Percentiles rank a stretch among this genome's conserved stretches.
Evolutionary conservation across 2,113 vertebrate genomes (phyloP).

Genomic region (Pao palembangensis): DNA sequence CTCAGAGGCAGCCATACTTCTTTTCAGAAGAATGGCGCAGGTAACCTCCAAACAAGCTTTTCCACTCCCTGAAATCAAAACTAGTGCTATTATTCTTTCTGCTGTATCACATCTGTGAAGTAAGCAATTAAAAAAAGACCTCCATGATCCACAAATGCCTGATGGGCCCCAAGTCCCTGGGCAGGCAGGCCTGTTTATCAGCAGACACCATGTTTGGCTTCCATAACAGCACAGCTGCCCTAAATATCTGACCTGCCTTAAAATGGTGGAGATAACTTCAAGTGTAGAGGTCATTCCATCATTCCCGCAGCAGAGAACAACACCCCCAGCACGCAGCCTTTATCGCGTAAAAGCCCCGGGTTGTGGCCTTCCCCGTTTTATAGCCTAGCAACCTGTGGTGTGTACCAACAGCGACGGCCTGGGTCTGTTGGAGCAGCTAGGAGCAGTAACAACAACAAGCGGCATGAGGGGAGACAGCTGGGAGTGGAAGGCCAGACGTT

Average conservation of each 20-base stretch:
- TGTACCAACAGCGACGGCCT: constrained; percentile 54
- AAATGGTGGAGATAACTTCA: constrained; percentile 22
- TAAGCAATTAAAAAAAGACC: no score
- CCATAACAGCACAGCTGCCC: no score
- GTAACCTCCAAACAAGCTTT: neutral
- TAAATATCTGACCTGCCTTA: constrained; percentile 16
- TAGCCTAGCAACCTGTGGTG: constrained; percentile 63
- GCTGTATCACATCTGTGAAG: neutral
- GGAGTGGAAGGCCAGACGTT: constrained; percentile 16
- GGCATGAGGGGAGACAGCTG: constrained; percentile 63
- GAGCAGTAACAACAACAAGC: constrained; percentile 58
- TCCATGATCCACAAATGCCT: no score
- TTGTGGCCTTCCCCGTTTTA: constrained; percentile 46
- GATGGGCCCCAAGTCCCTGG: no score
- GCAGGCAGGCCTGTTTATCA: no score
- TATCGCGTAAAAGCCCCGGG: constrained; percentile 34
- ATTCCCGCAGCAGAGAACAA: constrained; percentile 5
- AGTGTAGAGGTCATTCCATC: constrained; percentile 1
- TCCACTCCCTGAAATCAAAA: no score
- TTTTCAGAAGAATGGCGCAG: neutral
- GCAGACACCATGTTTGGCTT: no score
- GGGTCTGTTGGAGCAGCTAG: constrained; percentile 15
- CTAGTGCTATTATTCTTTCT: neutral
- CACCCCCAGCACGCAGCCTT: constrained; percentile 9
- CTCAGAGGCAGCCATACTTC: no score